Evolutionary conservation across 2,888 invertebrate genomes (phyloP).

Genomic region (Leptinotarsa tumamoca): DNA sequence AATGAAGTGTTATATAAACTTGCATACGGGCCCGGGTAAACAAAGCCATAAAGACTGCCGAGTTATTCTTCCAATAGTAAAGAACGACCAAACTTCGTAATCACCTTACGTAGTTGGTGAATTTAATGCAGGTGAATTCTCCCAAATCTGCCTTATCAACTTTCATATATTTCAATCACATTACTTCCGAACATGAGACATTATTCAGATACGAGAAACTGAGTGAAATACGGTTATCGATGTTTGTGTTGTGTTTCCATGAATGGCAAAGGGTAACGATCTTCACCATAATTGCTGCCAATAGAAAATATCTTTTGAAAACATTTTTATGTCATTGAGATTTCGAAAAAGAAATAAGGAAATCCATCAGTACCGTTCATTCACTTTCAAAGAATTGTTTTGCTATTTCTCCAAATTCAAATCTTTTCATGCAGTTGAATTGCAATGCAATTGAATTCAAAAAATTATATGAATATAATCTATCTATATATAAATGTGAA

Average conservation of each 20-base stretch:
- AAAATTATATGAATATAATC: too few species aligned
- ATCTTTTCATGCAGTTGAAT: too few species aligned
- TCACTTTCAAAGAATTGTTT: too few species aligned
- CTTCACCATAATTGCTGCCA: neutral
- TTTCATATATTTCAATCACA: conserved; percentile 52
- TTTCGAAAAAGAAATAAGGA: too few species aligned
- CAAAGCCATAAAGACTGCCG: conserved; percentile 65
- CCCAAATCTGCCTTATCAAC: conserved; percentile 53
- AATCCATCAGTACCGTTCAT: too few species aligned
- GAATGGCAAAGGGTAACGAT: neutral
- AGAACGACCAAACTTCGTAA: conserved; percentile 63
- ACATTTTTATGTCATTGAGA: too few species aligned
- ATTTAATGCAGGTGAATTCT: conserved; percentile 60
- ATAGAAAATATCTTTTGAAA: too few species aligned
- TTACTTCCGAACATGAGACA: conserved; percentile 30
- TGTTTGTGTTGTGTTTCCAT: conserved; percentile 6
- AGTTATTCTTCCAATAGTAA: conserved; percentile 59
- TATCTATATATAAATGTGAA: too few species aligned
- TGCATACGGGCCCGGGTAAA: conserved; percentile 62
- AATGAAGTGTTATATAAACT: conserved; percentile 60
- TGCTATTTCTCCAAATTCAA: too few species aligned
- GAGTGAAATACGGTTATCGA: neutral
- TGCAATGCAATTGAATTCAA: too few species aligned
- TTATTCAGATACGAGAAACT: conserved; percentile 11
- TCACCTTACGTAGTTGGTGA: conserved; percentile 58